Base-by-base conservation (phyloP, 2,888 invertebrate species). In the Unio pictorum region DNA sequence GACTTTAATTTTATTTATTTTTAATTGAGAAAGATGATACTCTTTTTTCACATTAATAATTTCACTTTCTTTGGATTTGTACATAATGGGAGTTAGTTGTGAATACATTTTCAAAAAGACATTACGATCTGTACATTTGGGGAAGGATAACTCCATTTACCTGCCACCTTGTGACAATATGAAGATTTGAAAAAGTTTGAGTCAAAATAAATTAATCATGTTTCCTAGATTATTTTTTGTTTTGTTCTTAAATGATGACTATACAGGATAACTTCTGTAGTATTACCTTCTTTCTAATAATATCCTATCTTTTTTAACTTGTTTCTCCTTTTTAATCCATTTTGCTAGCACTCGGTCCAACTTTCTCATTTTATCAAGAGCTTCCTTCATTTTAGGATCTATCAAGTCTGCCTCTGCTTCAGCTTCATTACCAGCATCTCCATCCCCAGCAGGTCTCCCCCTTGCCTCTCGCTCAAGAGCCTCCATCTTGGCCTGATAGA, bases 311-410 rank as follows among this genome's bases (percentile, higher is more conserved):
- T 84, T 77, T 69, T 89, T 89, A 7, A 89, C 88, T 68, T 85
- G 84, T 64, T 81, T 87, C 69, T 89, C 89, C 73, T 79, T 74
- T 68, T 82, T 84, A 18, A 87, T 74, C 67, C 86, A 84, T 69
- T 86, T 86, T 18, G 76, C 70, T 55, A 89, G 78, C 59, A 89
- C 86, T 70, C 82, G 80, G 71, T 89, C 88, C 6, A 88, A 79
- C 74, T 89, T 89, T 60, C 84, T 83, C 89, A 89, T 89, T 72
- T 89, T 88, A 15, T 87, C 75, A 34, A 87, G 82, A 57, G 87
- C 89, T 59, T 82, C 87, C 68, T 77, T 84, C 55, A 89, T 71
- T 60, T 86, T 80, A 1, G 88, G 89, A 23, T 88, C 88, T 62
- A 87, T 70, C 34, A 83, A 78, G n/a, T 85, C 81, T 15, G 79